phyloP scores from a whole-genome alignment of 2,797 vertebrate genomes.

The Crocodylus rhombifer region DNA sequence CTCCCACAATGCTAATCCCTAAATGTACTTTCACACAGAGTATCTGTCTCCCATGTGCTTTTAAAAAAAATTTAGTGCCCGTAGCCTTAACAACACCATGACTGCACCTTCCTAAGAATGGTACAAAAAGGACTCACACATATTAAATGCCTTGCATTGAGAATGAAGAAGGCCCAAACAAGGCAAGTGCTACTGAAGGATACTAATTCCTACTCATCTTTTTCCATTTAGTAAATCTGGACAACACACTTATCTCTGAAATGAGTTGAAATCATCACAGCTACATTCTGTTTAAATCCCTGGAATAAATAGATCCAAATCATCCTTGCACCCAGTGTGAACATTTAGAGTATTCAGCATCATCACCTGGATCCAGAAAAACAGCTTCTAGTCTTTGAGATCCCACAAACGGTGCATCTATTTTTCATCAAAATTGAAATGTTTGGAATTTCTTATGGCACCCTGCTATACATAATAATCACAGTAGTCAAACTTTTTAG shows the following conservation, averaged over 20 bases:
- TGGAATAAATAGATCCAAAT: neutral
- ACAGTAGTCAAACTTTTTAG: neutral
- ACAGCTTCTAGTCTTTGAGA: neutral
- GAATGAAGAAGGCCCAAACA: neutral
- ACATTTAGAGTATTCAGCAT: neutral
- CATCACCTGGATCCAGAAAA: neutral
- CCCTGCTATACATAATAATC: neutral
- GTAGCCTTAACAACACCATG: neutral
- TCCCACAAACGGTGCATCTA: neutral
- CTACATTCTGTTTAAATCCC: accelerated
- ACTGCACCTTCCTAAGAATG: neutral
- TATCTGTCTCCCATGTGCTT: neutral
- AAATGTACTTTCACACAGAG: neutral
- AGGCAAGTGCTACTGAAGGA: neutral
- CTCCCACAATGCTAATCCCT: neutral
- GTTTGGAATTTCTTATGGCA: neutral
- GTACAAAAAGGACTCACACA: neutral
- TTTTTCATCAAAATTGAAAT: neutral
- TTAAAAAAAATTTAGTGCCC: neutral
- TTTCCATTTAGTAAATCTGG: neutral
- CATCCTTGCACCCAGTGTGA: neutral
- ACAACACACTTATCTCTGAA: neutral
- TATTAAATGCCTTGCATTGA: neutral
- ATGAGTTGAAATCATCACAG: neutral
- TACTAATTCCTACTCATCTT: neutral